Base-by-base conservation (phyloP, 2,888 invertebrate species). In the Ditylenchus weischeri region DNA sequence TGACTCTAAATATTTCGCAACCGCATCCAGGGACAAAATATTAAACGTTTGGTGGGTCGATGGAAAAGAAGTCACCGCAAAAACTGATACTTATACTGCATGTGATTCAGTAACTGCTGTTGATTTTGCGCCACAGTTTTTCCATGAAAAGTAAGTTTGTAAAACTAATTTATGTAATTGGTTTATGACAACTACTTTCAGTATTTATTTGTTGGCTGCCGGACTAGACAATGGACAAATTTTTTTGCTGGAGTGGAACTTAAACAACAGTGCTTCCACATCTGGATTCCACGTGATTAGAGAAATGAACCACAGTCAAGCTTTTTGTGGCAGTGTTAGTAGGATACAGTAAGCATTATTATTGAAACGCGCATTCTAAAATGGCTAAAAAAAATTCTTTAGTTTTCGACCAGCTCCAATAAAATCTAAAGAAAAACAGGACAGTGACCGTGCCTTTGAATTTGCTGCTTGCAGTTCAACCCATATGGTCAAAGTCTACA, bases 1-100 rank as follows among this genome's bases (percentile, higher is more conserved):
- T 50, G 68, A 68, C 19, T 64, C 68, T 23, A 19, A 18, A 8
- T 50, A 64, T 23, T 68, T 68, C n/a, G 68, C 68, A 13, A 68
- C 68, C n/a, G 57, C 35, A 18, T 68, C 68, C 0, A 48, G 68
- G 13, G 68, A 68, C 19, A 68, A 68, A 64, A 38, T 51, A 43
- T n/a, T 68, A 59, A 60, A 58, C 18, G 13, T 68, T 47, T 68
- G 68, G 68, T 13, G 57, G 43, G 43, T 54, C 19, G 21, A 35
- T n/a, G 47, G n/a, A 7, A 62, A 66, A 21, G 43, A 19, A 10
- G 15, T 13, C 5, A 51, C 64, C 11, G 15, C 36, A 11, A 59
- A 60, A 23, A 35, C 23, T 8, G 68, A 43, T 10, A 54, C 43
- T n/a, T 64, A 49, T 35, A 43, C 18, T 8, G 29, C 57, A 15